Percentiles rank a stretch among this genome's conserved stretches.
These are phyloP conservation scores for Miniopterus natalensis DNA, from an alignment of 2,113 vertebrate species.

Conservation along the genomic window DNA sequence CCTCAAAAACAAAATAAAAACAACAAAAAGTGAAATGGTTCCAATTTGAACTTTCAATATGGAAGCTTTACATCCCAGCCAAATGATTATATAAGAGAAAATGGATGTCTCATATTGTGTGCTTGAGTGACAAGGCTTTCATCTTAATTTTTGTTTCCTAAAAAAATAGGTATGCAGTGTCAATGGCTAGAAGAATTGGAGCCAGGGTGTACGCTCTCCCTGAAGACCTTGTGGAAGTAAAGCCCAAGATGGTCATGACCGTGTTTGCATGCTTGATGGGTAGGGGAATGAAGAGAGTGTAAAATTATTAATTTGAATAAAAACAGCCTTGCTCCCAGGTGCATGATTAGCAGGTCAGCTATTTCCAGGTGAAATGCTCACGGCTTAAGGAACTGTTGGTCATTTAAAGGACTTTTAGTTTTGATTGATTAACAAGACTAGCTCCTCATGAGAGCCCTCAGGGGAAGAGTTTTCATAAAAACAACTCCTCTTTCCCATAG, in stretches of 20 bases:
- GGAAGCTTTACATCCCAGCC: not conserved
- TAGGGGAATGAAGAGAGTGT: conserved; percentile 95
- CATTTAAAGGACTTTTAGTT: conserved; percentile 85
- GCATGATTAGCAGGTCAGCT: conserved; percentile 86
- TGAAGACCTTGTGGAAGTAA: conserved; percentile 95
- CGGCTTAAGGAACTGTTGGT: conserved; percentile 87
- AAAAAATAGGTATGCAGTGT: conserved; percentile 92
- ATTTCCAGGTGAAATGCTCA: conserved; percentile 88
- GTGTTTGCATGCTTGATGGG: conserved; percentile 99
- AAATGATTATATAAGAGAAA: conserved; percentile 30
- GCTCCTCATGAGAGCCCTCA: conserved; percentile 81
- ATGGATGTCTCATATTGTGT: not conserved
- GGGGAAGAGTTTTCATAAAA: conserved; percentile 84
- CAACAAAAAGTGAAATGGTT: not conserved
- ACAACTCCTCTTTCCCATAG: conserved; percentile 82
- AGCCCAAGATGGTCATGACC: conserved; percentile 98
- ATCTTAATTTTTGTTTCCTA: conserved; percentile 54
- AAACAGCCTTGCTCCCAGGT: conserved; percentile 78
- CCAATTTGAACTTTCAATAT: not conserved
- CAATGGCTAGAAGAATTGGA: conserved; percentile 96
- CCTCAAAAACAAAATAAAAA: conserved; percentile 12
- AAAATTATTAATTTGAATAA: conserved; percentile 75
- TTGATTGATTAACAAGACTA: conserved; percentile 88
- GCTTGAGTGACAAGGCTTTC: not conserved
- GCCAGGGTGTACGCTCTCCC: conserved; percentile 95